Percentiles rank a stretch among this genome's conserved stretches.
phyloP scores from a whole-genome alignment of 2,113 vertebrate species.

The Piaya cayana region DNA sequence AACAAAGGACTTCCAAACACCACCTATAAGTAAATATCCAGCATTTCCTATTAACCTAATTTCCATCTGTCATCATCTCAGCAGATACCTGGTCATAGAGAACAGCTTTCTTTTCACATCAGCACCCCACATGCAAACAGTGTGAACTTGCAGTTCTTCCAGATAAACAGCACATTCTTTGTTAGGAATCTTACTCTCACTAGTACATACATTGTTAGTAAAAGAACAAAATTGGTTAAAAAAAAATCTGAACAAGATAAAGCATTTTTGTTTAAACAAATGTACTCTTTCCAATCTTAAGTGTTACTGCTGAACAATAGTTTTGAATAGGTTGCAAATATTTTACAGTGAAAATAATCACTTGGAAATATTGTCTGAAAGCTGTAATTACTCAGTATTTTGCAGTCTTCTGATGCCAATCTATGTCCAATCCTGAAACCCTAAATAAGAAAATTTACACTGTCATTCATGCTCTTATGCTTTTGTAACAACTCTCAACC shows the following conservation, averaged over 20 bases:
- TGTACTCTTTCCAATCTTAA: neutral
- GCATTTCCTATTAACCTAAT: neutral
- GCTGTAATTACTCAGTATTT: neutral
- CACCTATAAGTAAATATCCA: neutral
- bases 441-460: neutral
- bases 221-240: neutral
- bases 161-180: neutral
- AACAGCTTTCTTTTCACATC: neutral
- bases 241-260: neutral
- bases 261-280: neutral
- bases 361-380: neutral
- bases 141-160: neutral
- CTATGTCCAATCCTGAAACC: neutral
- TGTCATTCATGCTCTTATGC: neutral
- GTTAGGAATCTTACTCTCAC: neutral
- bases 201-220: neutral
- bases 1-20: neutral
- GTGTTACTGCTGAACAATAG: neutral
- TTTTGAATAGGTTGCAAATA: neutral
- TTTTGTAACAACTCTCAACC: neutral
- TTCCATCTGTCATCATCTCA: neutral
- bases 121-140: neutral
- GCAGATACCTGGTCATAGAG: neutral
- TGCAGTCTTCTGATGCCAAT: neutral
- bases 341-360: neutral